These are phyloP conservation scores for Hydrotaea cyrtoneurina DNA, from an alignment of 2,888 invertebrate species.

Conservation along the genomic window DNA sequence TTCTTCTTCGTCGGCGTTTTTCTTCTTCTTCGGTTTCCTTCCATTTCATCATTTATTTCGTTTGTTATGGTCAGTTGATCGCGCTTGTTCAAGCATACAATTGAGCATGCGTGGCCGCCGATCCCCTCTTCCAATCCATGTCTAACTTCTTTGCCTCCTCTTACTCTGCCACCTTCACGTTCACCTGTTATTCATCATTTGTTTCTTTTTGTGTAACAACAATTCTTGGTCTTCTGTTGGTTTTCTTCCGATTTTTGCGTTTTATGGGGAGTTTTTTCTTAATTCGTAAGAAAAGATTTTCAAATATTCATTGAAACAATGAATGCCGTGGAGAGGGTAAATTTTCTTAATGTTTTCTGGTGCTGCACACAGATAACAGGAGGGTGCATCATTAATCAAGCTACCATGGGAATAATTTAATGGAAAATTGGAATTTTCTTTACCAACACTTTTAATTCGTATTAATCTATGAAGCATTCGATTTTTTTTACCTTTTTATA, in stretches of 20 bases:
- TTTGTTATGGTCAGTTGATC: slow-evolving; percentile 59
- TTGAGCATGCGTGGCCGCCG: slow-evolving; percentile 65
- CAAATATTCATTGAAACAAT: background rate
- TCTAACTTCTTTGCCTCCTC: background rate
- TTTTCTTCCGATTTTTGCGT: background rate
- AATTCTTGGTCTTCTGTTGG: no score
- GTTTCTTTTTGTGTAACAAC: background rate
- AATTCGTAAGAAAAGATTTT: background rate
- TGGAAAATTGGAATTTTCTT: background rate
- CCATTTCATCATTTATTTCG: slow-evolving; percentile 27
- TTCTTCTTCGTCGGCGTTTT: slow-evolving; percentile 7
- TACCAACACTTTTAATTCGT: no score
- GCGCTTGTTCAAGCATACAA: slow-evolving; percentile 62
- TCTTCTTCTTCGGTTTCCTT: slow-evolving; percentile 2
- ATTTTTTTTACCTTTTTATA: no score
- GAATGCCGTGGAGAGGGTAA: background rate
- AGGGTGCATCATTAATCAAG: background rate
- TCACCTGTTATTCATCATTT: background rate
- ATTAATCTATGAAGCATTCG: background rate
- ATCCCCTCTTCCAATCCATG: background rate
- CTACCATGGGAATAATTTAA: background rate
- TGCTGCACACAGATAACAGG: background rate
- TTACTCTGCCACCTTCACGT: background rate
- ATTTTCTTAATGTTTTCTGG: background rate
- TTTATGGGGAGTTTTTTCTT: background rate